phyloP scores from a whole-genome alignment of 2,888 invertebrate genomes.

The Leistus spinibarbis region DNA sequence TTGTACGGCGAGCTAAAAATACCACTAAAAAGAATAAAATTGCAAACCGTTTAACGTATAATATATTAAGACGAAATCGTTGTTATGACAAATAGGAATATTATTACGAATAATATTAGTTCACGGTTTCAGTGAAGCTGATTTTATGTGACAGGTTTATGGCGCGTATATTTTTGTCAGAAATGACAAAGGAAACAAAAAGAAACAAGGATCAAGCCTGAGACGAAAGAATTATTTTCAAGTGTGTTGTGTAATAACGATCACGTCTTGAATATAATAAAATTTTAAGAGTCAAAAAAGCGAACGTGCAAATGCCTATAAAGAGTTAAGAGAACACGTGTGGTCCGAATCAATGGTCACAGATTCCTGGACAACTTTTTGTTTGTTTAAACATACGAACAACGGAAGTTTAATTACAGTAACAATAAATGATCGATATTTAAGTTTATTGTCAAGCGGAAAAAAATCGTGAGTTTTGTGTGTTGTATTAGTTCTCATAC shows the following conservation, averaged over 20 bases:
- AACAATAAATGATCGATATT: conserved; percentile 35
- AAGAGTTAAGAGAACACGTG: conserved; percentile 27
- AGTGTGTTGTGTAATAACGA: conserved; percentile 16
- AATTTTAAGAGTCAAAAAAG: conserved; percentile 35
- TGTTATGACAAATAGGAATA: neutral
- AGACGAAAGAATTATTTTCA: conserved; percentile 4
- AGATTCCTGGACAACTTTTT: conserved; percentile 24
- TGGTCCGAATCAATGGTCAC: conserved; percentile 30
- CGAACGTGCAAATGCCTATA: conserved; percentile 27
- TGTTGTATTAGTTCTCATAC: neutral
- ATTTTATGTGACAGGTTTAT: conserved; percentile 27
- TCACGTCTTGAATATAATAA: conserved; percentile 30
- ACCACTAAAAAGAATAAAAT: too few relatives aligned
- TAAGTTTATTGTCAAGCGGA: neutral
- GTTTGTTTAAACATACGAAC: conserved; percentile 2
- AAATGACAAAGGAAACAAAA: conserved; percentile 2
- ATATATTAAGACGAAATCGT: neutral
- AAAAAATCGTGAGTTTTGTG: neutral
- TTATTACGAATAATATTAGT: neutral
- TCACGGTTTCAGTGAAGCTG: neutral
- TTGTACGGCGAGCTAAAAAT: too few relatives aligned
- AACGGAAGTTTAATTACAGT: conserved; percentile 30
- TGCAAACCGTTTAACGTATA: neutral
- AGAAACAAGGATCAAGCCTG: neutral
- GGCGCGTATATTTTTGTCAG: conserved; percentile 8